These are phyloP conservation scores for Erebia ligea DNA, from an alignment of 2,888 invertebrate species.

Conservation along the genomic window DNA sequence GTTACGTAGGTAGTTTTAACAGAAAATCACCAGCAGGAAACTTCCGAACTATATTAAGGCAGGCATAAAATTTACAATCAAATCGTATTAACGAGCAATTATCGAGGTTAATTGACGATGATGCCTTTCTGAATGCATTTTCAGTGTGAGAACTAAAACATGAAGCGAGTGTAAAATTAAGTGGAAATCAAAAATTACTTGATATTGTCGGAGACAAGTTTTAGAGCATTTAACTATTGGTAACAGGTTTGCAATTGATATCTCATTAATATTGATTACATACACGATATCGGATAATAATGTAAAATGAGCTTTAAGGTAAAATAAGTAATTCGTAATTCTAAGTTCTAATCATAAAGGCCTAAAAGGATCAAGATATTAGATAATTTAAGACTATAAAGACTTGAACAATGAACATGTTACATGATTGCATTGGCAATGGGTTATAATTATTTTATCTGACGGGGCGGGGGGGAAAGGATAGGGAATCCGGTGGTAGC, in stretches of 20 bases:
- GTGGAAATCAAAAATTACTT: background rate
- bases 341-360: too few species aligned
- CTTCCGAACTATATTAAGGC: slow-evolving; percentile 15
- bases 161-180: background rate
- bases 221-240: background rate
- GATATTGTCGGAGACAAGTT: too few species aligned
- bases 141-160: slow-evolving; percentile 18
- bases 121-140: slow-evolving; percentile 2
- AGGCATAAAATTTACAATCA: slow-evolving; percentile 19
- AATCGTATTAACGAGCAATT: slow-evolving; percentile 12
- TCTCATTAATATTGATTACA: background rate
- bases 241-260: background rate
- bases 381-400: background rate
- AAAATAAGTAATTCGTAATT: background rate
- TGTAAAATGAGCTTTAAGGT: background rate
- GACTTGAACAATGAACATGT: too few species aligned
- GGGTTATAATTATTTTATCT: background rate
- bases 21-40: slow-evolving; percentile 19
- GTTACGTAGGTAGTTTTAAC: slow-evolving; percentile 13
- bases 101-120: slow-evolving; percentile 17
- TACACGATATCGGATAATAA: background rate
- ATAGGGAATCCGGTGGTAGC: too few species aligned
- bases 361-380: background rate
- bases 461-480: too few species aligned
- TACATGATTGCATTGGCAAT: too few species aligned